phyloP scores from a whole-genome alignment of 2,113 vertebrate species.

The Psammodynastes pulverulentus region DNA sequence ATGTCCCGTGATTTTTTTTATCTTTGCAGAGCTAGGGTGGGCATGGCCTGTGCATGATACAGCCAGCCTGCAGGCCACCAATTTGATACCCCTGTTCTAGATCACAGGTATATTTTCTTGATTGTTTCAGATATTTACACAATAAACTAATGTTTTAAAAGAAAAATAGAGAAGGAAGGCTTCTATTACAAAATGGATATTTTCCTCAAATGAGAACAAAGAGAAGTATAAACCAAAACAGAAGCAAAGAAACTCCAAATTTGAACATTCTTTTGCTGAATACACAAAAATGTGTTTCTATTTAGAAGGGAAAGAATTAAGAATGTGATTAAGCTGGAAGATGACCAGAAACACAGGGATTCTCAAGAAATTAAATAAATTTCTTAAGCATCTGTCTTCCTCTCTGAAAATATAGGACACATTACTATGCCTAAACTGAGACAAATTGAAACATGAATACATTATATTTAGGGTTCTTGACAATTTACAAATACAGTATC shows the following conservation, averaged over 20 bases:
- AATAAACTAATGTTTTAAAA: not conserved
- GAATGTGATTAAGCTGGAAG: not conserved
- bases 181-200: not conserved
- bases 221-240: not conserved
- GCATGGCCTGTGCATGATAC: fast-evolving
- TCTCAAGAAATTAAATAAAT: not conserved
- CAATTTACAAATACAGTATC: not conserved
- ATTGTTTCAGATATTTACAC: not conserved
- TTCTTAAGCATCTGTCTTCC: not conserved
- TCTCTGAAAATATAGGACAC: not conserved
- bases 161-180: not conserved
- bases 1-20: no score
- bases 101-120: not conserved
- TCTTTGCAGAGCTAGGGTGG: no score
- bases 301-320: not conserved
- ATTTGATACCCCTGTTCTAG: no score
- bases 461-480: not conserved
- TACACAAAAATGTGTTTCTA: not conserved
- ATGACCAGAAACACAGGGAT: not conserved
- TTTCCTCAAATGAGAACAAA: not conserved
- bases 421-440: not conserved
- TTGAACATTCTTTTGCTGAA: not conserved
- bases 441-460: not conserved
- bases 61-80: no score
- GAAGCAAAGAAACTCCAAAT: not conserved